phyloP scores from a whole-genome alignment of 2,888 invertebrate species.

The Ormyrus labotus region DNA sequence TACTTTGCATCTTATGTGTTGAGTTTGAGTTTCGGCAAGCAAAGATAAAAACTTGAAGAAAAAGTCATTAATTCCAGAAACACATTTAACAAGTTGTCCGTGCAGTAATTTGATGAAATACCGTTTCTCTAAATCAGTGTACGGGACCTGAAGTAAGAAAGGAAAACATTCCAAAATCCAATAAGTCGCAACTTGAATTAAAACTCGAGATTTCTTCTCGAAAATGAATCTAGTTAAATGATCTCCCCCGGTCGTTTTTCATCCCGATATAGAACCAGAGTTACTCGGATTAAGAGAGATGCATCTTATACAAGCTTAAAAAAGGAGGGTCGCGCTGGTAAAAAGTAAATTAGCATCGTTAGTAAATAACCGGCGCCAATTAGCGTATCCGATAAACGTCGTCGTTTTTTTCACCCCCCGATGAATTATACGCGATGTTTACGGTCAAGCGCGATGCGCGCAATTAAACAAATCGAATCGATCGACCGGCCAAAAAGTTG shows the following conservation, averaged over 20 bases:
- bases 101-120: too few species aligned
- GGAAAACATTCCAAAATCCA: too few species aligned
- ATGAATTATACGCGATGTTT: conserved; percentile 39
- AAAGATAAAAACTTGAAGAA: too few species aligned
- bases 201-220: too few species aligned
- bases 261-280: background rate
- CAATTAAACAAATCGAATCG: conserved; percentile 1
- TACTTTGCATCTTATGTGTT: too few species aligned
- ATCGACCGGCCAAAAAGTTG: background rate
- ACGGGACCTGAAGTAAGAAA: too few species aligned
- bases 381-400: conserved; percentile 58
- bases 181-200: too few species aligned
- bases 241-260: background rate
- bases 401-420: conserved; percentile 44
- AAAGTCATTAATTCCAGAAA: background rate
- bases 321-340: conserved; percentile 27
- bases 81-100: background rate
- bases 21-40: too few species aligned
- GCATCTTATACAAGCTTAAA: background rate
- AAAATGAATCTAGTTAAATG: background rate
- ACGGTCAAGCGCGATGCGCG: background rate
- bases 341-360: conserved; percentile 61
- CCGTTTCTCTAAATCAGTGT: too few species aligned
- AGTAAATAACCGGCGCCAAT: conserved; percentile 61
- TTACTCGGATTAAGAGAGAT: background rate